A percentile compares a stretch with the other conserved stretches of the same genome.
Conservation (phyloP, 2,888 invertebrate genomes). For the Buathra laborator region DNA sequence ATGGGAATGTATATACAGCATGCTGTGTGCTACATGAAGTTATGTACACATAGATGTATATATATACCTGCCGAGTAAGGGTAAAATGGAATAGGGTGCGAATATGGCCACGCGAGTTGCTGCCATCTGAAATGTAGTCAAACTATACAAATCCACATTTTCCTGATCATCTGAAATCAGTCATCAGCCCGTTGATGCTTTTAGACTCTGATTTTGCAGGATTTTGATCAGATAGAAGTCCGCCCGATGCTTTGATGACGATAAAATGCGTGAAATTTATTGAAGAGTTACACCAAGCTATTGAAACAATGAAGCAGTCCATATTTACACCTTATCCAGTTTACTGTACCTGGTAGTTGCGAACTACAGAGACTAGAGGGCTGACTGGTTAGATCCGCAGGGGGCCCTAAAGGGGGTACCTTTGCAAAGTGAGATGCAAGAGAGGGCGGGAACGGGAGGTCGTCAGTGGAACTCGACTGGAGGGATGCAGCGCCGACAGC, state of each 20-base stretch:
- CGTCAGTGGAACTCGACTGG: conserved; percentile 49
- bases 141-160: background rate
- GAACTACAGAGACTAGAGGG: conserved; percentile 21
- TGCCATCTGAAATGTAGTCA: background rate
- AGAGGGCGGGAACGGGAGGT: background rate
- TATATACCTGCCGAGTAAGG: background rate
- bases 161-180: too few species aligned
- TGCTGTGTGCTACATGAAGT: background rate
- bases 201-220: background rate
- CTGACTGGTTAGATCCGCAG: conserved; percentile 47
- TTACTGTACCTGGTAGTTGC: conserved; percentile 14
- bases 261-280: background rate
- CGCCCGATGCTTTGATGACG: background rate
- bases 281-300: background rate
- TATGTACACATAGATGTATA: conserved; percentile 5
- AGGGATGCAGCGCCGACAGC: conserved; percentile 71
- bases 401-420: conserved; percentile 15
- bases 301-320: background rate
- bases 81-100: background rate
- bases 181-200: background rate
- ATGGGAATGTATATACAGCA: conserved; percentile 60
- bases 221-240: background rate
- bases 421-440: conserved; percentile 44
- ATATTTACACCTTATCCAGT: background rate
- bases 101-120: background rate